phyloP scores from a whole-genome alignment of 2,888 invertebrate species.

The Agrotis segetum region DNA sequence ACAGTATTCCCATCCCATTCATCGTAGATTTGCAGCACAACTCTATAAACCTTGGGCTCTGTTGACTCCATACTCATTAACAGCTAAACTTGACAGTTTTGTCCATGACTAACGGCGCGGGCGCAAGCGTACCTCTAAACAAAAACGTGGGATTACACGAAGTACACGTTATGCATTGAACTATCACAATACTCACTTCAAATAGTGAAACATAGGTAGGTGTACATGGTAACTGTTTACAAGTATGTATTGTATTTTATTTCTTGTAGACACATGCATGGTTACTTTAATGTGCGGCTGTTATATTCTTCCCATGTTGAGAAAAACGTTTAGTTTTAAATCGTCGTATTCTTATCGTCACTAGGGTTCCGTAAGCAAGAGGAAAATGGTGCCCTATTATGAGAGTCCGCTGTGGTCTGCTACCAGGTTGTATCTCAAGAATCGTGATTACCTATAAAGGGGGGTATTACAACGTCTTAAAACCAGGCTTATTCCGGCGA shows the following conservation, averaged over 20 bases:
- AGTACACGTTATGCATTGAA: constrained; percentile 28
- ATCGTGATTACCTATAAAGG: too few relatives aligned
- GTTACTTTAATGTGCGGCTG: constrained; percentile 2
- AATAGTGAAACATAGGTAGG: constrained; percentile 34
- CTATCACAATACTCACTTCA: constrained; percentile 25
- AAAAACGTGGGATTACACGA: constrained; percentile 42
- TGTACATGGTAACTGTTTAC: constrained; percentile 19
- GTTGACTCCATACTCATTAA: neutral
- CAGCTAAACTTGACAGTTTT: constrained; percentile 48
- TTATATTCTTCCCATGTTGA: constrained; percentile 21
- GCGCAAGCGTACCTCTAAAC: constrained; percentile 7
- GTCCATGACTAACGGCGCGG: constrained; percentile 39
- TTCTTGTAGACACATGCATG: constrained; percentile 11
- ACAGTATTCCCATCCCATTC: neutral
- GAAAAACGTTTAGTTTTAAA: constrained; percentile 17
- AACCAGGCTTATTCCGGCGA: too few relatives aligned
- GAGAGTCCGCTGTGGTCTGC: too few relatives aligned
- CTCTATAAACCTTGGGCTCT: neutral
- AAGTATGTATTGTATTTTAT: constrained; percentile 29
- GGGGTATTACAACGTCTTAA: too few relatives aligned
- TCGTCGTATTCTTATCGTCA: neutral
- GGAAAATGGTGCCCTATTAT: too few relatives aligned
- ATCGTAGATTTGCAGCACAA: too few relatives aligned
- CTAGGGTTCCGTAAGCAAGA: too few relatives aligned
- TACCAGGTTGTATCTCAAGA: too few relatives aligned